Conservation (phyloP, 2,113 vertebrate genomes). For the Ploceus nigricollis region DNA sequence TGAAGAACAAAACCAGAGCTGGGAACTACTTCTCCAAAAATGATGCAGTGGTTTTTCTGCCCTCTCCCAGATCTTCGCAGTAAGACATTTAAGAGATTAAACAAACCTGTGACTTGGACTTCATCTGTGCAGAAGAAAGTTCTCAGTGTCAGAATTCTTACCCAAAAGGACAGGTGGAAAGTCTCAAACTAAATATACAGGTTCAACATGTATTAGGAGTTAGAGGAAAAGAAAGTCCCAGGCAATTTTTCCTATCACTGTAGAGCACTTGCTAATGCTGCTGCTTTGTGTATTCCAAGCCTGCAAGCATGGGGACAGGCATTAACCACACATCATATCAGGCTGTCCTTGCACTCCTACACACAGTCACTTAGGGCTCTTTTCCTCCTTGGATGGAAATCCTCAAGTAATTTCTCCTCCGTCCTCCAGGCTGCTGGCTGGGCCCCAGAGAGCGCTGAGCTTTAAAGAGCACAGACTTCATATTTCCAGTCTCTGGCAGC, state of each 20-base stretch:
- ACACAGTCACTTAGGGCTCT: neutral
- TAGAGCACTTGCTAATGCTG: neutral
- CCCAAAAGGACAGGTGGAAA: neutral
- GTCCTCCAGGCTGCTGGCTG: neutral
- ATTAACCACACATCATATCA: neutral
- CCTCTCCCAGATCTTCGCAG: neutral
- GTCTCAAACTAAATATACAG: neutral
- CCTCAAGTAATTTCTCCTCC: neutral
- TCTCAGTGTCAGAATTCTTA: neutral
- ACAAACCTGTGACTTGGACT: neutral
- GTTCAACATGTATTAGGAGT: neutral
- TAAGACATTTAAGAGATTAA: neutral
- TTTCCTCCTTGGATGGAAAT: neutral
- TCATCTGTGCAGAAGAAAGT: neutral
- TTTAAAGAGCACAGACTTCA: neutral
- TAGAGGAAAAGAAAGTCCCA: neutral
- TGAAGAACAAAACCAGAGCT: neutral
- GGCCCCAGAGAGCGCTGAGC: neutral
- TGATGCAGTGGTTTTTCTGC: rapidly evolving
- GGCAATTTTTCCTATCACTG: neutral
- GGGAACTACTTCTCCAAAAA: neutral
- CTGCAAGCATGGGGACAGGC: neutral
- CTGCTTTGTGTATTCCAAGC: neutral
- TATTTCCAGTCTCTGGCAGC: neutral
- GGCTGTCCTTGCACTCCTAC: neutral